These are phyloP conservation scores for Diarsia rubi DNA, from an alignment of 2,888 invertebrate genomes.

Conservation along the genomic window DNA sequence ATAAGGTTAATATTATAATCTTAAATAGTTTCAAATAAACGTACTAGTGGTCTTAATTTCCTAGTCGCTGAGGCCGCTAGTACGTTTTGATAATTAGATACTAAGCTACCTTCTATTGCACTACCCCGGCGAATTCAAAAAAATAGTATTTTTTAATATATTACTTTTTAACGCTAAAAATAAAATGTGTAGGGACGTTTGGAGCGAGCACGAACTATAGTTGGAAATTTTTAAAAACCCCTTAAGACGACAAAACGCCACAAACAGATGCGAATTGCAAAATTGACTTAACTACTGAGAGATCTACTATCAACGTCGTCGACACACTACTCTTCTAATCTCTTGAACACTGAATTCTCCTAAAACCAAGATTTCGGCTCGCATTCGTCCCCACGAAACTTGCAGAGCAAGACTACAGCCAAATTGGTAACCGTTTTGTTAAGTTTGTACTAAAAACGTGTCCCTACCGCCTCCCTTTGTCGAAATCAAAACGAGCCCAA, in stretches of 20 bases:
- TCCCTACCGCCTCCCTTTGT: conserved; percentile 81
- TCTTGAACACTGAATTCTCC: conserved; percentile 45
- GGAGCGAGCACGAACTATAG: conserved; percentile 34
- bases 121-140: conserved; percentile 89
- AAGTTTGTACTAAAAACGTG: conserved; percentile 79
- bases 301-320: conserved; percentile 33
- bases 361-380: conserved; percentile 19
- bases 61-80: conserved; percentile 40
- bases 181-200: conserved; percentile 64
- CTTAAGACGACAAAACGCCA: conserved; percentile 26
- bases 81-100: conserved; percentile 53
- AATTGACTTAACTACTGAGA: conserved; percentile 26
- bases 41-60: conserved; percentile 45
- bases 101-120: conserved; percentile 89
- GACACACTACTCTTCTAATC: conserved; percentile 46
- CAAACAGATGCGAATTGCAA: conserved; percentile 13
- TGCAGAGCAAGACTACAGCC: conserved; percentile 79
- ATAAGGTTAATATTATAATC: conserved; percentile 79
- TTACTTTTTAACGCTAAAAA: conserved; percentile 78
- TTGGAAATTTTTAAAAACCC: conserved; percentile 10
- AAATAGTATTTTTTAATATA: conserved; percentile 79
- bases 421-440: conserved; percentile 75
- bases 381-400: conserved; percentile 58
- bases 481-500: conserved; percentile 63
- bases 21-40: conserved; percentile 63